A percentile compares a stretch with the other conserved stretches of the same genome.
Conservation (phyloP, 2,888 invertebrate genomes). For the Cephus rjabovi region DNA sequence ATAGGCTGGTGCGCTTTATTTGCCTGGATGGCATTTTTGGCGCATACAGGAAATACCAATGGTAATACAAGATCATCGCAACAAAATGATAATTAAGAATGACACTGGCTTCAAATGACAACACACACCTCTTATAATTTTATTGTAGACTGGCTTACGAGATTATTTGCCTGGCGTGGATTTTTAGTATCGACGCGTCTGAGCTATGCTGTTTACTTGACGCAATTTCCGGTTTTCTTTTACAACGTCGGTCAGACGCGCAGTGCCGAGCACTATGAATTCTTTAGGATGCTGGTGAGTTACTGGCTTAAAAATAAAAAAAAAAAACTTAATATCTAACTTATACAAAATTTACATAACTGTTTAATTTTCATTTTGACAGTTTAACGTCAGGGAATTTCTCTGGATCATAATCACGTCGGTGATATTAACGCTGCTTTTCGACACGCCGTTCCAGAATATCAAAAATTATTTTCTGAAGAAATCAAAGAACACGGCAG, state of each 20-base stretch:
- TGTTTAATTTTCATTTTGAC: constrained; percentile 45
- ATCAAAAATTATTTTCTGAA: constrained; percentile 71
- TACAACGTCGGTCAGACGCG: constrained; percentile 75
- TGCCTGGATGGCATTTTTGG: constrained; percentile 76
- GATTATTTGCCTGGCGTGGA: constrained; percentile 71
- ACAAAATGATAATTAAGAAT: not conserved
- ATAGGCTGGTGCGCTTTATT: constrained; percentile 77
- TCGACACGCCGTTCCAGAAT: constrained; percentile 79
- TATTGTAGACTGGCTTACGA: constrained; percentile 69
- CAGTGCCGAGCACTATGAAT: constrained; percentile 71
- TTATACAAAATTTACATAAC: constrained; percentile 8
- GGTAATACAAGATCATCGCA: constrained; percentile 37
- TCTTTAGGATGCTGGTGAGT: constrained; percentile 71
- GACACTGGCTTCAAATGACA: not conserved
- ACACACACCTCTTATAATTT: constrained; percentile 7
- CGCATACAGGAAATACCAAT: constrained; percentile 71
- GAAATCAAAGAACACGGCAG: constrained; percentile 30
- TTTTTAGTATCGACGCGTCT: constrained; percentile 76
- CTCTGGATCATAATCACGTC: constrained; percentile 71
- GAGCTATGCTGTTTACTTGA: constrained; percentile 78
- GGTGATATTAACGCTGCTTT: constrained; percentile 71
- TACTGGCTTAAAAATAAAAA: constrained; percentile 5
- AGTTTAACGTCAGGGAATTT: constrained; percentile 74
- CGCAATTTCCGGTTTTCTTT: constrained; percentile 79
- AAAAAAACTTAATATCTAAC: constrained; percentile 1